Base-by-base conservation (phyloP, 2,113 vertebrate genomes). In the Fulmarus glacialis region DNA sequence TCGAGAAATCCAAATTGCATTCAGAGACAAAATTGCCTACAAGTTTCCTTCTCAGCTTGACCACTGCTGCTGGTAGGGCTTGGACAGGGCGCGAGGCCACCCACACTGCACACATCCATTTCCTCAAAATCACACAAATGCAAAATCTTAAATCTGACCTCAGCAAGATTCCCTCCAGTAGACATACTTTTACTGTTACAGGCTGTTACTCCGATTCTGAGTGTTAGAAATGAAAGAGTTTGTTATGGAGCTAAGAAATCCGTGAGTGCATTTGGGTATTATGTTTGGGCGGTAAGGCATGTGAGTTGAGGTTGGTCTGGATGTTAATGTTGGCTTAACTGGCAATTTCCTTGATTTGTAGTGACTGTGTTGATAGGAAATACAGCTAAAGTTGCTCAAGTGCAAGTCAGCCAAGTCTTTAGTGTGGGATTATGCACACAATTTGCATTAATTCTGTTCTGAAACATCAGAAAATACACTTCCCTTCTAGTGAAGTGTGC, bases 311-410 rank as follows among this genome's bases (percentile, higher is more conserved):
- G 87, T 95, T 90, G 96, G 89, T 36, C 91, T 93, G 93, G 77
- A 95, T 97, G 95, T 96, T 96, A 96, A 96, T 93, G 93, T 96
- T 97, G 97, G 94, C 91, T 97, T 96, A 92, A 97, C 95, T 91
- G 95, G 94, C 96, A 94, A 96, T 97, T 97, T 82, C 93, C 94
- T 96, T 97, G 95, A 96, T 96, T 94, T 95, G 94, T 89, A 96
- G 95, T 84, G 89, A 93, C 89, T 96, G 94, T 75, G 92, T 91
- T 95, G 89, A 89, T 96, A 97, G 89, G 92, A 97, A 97, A 93
- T 96, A 96, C 87, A 88, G 94, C 93, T 95, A 94, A 81, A 96
- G 93, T 78, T 89, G 93, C 93, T 92, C 73, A 22, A 90, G 87
- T 64, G 91, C 90, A 22, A 95, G 83, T 34, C 92, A 90, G 96